phyloP scores from a whole-genome alignment of 2,888 invertebrate species.

The Microplitis deprimator region DNA sequence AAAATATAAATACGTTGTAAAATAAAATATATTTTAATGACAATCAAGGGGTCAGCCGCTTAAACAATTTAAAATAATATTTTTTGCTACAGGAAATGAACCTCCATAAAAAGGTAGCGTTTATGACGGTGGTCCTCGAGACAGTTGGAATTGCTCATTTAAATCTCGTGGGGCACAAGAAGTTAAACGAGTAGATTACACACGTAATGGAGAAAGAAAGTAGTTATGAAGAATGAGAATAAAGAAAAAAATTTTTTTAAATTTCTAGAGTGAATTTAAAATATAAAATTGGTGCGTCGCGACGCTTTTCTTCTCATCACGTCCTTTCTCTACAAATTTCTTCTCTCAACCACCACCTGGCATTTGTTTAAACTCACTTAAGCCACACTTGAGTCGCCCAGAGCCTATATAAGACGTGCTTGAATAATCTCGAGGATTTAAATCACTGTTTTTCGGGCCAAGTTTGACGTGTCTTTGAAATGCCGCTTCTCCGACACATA shows the following conservation, averaged over 20 bases:
- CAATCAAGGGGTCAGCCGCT: conserved; percentile 5
- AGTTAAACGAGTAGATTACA: neutral
- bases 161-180: neutral
- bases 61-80: neutral
- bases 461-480: conserved; percentile 16
- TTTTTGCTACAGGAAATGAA: conserved; percentile 40
- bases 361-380: conserved; percentile 57
- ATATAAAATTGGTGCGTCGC: neutral
- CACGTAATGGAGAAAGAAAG: neutral
- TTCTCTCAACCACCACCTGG: conserved; percentile 34
- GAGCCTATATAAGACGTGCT: conserved; percentile 16
- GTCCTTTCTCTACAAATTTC: conserved; percentile 11
- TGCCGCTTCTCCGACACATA: neutral
- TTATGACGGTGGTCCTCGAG: conserved; percentile 33
- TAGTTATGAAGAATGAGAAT: neutral
- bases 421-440: conserved; percentile 30
- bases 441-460: conserved; percentile 31
- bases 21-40: conserved; percentile 10
- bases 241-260: neutral
- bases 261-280: neutral
- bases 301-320: conserved; percentile 1
- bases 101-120: conserved; percentile 42
- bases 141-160: conserved; percentile 26
- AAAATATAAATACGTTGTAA: too few relatives aligned
- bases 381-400: conserved; percentile 45